phyloP scores from a whole-genome alignment of 2,113 vertebrate genomes.

The Periophthalmodon schlosseri region DNA sequence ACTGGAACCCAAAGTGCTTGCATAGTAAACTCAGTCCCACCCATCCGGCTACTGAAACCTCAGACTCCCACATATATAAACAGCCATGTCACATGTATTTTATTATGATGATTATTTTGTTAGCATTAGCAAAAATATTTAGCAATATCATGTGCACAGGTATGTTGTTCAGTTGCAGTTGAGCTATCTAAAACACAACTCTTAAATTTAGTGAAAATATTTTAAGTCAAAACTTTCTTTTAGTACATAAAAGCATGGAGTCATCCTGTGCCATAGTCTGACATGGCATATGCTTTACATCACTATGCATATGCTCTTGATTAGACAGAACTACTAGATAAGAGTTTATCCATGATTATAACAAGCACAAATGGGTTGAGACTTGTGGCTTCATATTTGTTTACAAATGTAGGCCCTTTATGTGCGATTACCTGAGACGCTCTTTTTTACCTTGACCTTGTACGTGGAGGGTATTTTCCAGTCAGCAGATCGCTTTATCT shows the following conservation, averaged over 20 bases:
- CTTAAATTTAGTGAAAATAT: too few species aligned
- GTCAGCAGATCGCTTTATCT: constrained; percentile 99
- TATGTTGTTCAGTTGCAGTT: too few species aligned
- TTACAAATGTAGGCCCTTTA: constrained; percentile 55
- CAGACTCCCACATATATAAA: too few species aligned
- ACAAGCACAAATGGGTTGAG: background rate
- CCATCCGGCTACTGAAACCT: too few species aligned
- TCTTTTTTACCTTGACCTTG: constrained; percentile 95
- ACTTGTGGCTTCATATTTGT: constrained; percentile 44
- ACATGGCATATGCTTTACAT: background rate
- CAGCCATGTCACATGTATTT: too few species aligned
- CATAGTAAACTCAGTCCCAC: too few species aligned
- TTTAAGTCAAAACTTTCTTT: too few species aligned
- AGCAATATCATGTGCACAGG: too few species aligned
- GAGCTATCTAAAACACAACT: too few species aligned
- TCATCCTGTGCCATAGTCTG: background rate
- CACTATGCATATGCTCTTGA: background rate
- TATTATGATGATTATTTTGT: too few species aligned
- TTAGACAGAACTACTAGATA: background rate
- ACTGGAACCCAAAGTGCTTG: too few species aligned
- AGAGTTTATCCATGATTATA: background rate
- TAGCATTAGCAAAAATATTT: too few species aligned
- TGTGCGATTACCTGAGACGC: constrained; percentile 88
- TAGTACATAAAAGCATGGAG: background rate
- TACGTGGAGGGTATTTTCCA: constrained; percentile 94